phyloP scores from a whole-genome alignment of 2,797 vertebrate species.

The Hydrolagus colliei region DNA sequence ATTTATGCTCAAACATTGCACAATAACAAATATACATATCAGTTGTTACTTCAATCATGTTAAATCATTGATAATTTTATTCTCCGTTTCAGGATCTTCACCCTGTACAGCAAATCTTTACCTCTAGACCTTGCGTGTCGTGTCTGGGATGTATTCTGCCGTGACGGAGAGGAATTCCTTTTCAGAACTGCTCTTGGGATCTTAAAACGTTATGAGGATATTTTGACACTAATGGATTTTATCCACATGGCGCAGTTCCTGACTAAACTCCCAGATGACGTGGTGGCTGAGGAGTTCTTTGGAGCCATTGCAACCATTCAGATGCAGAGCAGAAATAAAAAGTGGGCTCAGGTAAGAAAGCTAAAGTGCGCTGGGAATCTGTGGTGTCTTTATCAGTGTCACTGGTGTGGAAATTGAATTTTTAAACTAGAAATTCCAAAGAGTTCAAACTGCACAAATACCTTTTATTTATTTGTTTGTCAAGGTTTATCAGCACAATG shows the following conservation, averaged over 20 bases:
- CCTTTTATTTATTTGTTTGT: background rate
- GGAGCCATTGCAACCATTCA: constrained; percentile 76
- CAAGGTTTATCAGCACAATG: background rate
- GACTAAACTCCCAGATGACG: constrained; percentile 78
- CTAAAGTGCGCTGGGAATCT: too few species aligned
- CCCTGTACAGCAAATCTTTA: constrained; percentile 86
- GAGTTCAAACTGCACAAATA: background rate
- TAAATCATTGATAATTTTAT: background rate
- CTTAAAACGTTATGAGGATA: constrained; percentile 79
- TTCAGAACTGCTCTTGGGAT: constrained; percentile 85
- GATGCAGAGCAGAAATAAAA: constrained; percentile 85
- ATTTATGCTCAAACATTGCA: background rate
- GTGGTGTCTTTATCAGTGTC: too few species aligned
- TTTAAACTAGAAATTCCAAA: background rate
- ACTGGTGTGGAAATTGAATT: too few species aligned
- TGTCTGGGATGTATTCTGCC: constrained; percentile 92
- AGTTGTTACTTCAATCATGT: background rate
- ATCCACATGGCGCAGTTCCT: constrained; percentile 95
- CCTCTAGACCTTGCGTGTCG: constrained; percentile 88
- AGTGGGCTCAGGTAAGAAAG: constrained; percentile 79
- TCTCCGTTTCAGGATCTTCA: constrained; percentile 76
- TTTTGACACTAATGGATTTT: constrained; percentile 92
- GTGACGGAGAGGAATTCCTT: constrained; percentile 87
- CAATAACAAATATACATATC: background rate
- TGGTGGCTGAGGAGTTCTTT: constrained; percentile 76